Evolutionary conservation across 2,888 invertebrate species (phyloP).

Genomic region (Latrodectus hesperus): DNA sequence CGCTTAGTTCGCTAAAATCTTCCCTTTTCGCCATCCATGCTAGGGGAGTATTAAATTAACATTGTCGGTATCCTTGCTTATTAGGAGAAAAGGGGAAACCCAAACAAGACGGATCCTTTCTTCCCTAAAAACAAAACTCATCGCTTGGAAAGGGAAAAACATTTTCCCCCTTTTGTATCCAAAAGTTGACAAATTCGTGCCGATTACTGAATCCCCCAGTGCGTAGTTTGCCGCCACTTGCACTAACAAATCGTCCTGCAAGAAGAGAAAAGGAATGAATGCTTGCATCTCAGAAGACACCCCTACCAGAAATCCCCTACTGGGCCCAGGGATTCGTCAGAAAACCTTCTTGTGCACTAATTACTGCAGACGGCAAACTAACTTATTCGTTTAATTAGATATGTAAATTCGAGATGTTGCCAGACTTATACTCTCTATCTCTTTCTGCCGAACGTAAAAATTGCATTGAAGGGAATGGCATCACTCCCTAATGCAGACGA

Average conservation of each 20-base stretch:
- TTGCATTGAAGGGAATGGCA: slow-evolving; percentile 5
- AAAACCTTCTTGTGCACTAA: slow-evolving; percentile 61
- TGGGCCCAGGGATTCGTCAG: slow-evolving; percentile 25
- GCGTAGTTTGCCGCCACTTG: slow-evolving; percentile 61
- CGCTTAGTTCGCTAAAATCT: background rate
- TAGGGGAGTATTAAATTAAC: slow-evolving; percentile 60
- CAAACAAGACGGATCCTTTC: background rate
- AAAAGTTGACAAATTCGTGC: slow-evolving; percentile 66
- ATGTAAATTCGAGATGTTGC: slow-evolving; percentile 64
- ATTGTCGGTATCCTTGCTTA: slow-evolving; percentile 57
- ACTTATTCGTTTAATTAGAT: slow-evolving; percentile 68
- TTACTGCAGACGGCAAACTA: slow-evolving; percentile 56
- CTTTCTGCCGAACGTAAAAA: background rate
- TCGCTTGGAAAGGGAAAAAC: slow-evolving; percentile 27
- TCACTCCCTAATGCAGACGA: slow-evolving; percentile 50
- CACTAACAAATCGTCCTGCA: slow-evolving; percentile 61
- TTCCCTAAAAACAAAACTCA: slow-evolving; percentile 1
- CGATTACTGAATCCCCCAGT: slow-evolving; percentile 65
- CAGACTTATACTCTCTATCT: background rate
- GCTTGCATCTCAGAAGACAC: background rate
- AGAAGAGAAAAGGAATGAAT: slow-evolving; percentile 5
- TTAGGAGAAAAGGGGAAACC: slow-evolving; percentile 32
- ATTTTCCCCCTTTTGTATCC: slow-evolving; percentile 44
- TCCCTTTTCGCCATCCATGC: background rate
- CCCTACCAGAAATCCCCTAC: slow-evolving; percentile 24